A percentile compares a stretch with the other conserved stretches of the same genome.
Evolutionary conservation across 2,797 vertebrate genomes (phyloP).

Genomic region (Centroberyx gerrardi): DNA sequence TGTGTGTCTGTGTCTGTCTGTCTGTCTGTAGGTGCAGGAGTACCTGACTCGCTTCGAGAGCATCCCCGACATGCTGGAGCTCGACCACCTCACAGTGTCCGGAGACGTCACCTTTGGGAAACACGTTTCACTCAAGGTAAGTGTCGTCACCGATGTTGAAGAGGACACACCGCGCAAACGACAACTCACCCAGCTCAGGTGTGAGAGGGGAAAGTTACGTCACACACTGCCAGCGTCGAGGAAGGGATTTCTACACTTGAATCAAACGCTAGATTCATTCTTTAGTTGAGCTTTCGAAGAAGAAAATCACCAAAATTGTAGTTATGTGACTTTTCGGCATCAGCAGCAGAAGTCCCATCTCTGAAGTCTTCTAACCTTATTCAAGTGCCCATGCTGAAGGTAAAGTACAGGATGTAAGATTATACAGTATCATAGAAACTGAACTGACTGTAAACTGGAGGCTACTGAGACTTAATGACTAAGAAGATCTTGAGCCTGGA

Average conservation of each 20-base stretch:
- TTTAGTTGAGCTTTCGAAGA: no score
- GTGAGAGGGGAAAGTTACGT: not conserved
- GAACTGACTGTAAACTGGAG: no score
- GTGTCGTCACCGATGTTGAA: not conserved
- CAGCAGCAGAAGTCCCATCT: no score
- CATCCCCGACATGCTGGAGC: constrained; percentile 98
- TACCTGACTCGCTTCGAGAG: constrained; percentile 96
- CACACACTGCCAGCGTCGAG: no score
- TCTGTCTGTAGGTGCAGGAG: constrained; percentile 91
- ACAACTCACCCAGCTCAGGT: not conserved
- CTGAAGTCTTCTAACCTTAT: no score
- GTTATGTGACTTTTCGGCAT: no score
- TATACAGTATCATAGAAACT: not conserved
- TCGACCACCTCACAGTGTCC: constrained; percentile 98
- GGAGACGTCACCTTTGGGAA: constrained; percentile 99
- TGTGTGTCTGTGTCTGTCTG: not conserved
- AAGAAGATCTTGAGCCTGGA: no score
- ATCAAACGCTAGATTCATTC: no score
- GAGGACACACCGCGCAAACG: no score
- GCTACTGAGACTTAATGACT: no score
- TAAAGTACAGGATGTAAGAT: not conserved
- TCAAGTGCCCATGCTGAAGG: not conserved
- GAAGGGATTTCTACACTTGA: no score
- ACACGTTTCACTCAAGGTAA: constrained; percentile 95
- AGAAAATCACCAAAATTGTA: no score